These are phyloP conservation scores for Pseudochromis fuscus DNA, from an alignment of 2,797 vertebrate species.

Conservation along the genomic window DNA sequence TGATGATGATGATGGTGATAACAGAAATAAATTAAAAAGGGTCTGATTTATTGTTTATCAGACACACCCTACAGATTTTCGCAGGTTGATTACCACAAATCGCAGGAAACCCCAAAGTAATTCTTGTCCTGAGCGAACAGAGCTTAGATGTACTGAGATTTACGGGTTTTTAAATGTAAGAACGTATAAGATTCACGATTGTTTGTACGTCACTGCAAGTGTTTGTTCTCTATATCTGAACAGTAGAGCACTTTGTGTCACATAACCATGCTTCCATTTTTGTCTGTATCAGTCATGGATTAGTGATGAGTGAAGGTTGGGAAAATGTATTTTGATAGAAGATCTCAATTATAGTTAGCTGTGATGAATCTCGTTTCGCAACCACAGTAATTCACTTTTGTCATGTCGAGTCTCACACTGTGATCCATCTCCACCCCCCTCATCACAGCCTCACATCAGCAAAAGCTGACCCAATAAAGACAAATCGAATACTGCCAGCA, in stretches of 20 bases:
- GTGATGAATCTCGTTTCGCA: conserved; percentile 58
- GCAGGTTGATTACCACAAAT: conserved; percentile 32
- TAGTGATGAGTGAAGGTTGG: conserved; percentile 50
- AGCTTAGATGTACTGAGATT: conserved; percentile 13
- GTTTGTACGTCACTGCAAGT: not conserved
- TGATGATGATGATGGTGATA: too few relatives aligned
- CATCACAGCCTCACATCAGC: conserved; percentile 50
- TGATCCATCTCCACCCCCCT: conserved; percentile 55
- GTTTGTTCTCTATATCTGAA: conserved; percentile 10
- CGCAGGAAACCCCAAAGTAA: conserved; percentile 1
- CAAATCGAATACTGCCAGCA: conserved; percentile 36
- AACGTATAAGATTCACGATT: not conserved
- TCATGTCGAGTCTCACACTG: conserved; percentile 51
- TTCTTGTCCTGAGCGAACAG: conserved; percentile 3
- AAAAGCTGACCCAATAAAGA: conserved; percentile 58
- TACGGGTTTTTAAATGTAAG: not conserved
- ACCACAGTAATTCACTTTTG: conserved; percentile 65
- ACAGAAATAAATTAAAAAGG: conserved; percentile 14
- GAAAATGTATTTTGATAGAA: conserved; percentile 58
- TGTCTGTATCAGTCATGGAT: conserved; percentile 36
- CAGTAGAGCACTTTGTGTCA: conserved; percentile 1
- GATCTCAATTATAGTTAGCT: conserved; percentile 68
- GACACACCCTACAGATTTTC: conserved; percentile 11
- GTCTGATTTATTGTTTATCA: conserved; percentile 18
- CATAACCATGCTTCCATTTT: conserved; percentile 9